Percentiles rank a stretch among this genome's conserved stretches.
Evolutionary conservation across 2,888 invertebrate species (phyloP).

Genomic region (Dendrolimus pini): DNA sequence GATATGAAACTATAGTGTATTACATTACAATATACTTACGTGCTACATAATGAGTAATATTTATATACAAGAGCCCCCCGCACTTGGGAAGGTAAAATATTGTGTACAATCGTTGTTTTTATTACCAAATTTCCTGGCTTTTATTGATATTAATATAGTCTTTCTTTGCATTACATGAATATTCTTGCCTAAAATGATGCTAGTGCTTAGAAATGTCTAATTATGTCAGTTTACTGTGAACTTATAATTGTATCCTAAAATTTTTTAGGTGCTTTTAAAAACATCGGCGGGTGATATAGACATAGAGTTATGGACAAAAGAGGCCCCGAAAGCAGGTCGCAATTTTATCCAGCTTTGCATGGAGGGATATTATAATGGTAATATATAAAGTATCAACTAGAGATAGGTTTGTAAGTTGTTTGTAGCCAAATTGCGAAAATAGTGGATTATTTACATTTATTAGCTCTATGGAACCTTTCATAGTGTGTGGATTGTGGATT

Average conservation of each 20-base stretch:
- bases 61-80: constrained; percentile 98
- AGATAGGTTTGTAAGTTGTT: too few relatives aligned
- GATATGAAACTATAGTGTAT: too few relatives aligned
- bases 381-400: background rate
- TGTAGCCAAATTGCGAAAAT: too few relatives aligned
- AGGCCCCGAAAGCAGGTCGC: constrained; percentile 94
- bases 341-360: constrained; percentile 97
- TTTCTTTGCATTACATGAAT: background rate
- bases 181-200: background rate
- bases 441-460: background rate
- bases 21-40: too few relatives aligned
- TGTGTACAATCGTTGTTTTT: constrained; percentile 1
- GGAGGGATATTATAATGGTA: constrained; percentile 95
- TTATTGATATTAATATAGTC: background rate
- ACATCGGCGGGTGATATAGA: constrained; percentile 98
- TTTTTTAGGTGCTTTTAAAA: constrained; percentile 87
- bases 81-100: constrained; percentile 90
- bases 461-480: background rate
- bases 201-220: background rate
- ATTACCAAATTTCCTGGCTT: background rate
- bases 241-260: constrained; percentile 6
- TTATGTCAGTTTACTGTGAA: background rate
- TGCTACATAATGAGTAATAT: constrained; percentile 91
- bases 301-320: constrained; percentile 97
- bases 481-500: too few relatives aligned